These are phyloP conservation scores for Atherix ibis DNA, from an alignment of 2,888 invertebrate species.

Conservation along the genomic window DNA sequence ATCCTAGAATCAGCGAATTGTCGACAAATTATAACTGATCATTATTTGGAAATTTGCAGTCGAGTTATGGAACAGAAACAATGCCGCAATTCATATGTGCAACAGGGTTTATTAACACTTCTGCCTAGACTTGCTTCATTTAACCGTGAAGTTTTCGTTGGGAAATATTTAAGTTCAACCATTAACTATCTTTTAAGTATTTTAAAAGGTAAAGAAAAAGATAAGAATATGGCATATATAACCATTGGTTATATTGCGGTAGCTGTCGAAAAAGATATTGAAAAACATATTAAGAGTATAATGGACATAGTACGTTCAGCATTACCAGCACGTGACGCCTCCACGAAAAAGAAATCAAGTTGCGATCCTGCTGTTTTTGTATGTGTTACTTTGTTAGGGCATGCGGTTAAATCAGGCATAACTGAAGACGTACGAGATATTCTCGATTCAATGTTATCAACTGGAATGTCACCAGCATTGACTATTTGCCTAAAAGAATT, in stretches of 20 bases:
- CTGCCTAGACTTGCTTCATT: conserved; percentile 91
- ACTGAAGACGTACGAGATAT: conserved; percentile 65
- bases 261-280: conserved; percentile 69
- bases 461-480: conserved; percentile 77
- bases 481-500: conserved; percentile 84
- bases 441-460: conserved; percentile 81
- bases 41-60: conserved; percentile 65
- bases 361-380: conserved; percentile 84
- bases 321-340: conserved; percentile 60
- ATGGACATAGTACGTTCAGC: conserved; percentile 68
- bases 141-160: conserved; percentile 63
- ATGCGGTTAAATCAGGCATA: conserved; percentile 68
- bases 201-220: conserved; percentile 66
- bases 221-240: conserved; percentile 73
- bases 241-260: conserved; percentile 83
- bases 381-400: conserved; percentile 80
- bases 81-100: conserved; percentile 64
- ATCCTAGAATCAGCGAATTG: conserved; percentile 81
- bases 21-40: conserved; percentile 60
- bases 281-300: conserved; percentile 62
- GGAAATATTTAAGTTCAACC: conserved; percentile 54
- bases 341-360: conserved; percentile 54
- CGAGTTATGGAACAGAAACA: conserved; percentile 62
- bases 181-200: conserved; percentile 64
- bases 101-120: conserved; percentile 71